phyloP scores from a whole-genome alignment of 2,113 vertebrate genomes.

The Phylloscopus whistleri region DNA sequence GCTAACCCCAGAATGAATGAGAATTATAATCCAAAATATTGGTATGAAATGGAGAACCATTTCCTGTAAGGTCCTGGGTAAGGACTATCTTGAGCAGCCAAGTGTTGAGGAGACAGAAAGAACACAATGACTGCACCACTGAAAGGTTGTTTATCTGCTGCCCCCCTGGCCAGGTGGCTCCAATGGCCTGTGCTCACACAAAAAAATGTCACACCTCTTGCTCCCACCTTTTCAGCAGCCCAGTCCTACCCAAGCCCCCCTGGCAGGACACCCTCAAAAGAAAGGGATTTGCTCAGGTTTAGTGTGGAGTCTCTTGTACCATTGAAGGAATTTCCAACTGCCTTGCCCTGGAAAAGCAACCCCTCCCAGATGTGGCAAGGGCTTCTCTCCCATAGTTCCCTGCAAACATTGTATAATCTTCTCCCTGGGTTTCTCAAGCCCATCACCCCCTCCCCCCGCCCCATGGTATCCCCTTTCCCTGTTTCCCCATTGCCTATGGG shows the following conservation, averaged over 20 bases:
- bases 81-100: neutral
- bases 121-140: neutral
- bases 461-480: too few relatives aligned
- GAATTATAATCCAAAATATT: neutral
- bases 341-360: too few relatives aligned
- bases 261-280: neutral
- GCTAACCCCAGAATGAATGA: neutral
- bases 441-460: too few relatives aligned
- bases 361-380: too few relatives aligned
- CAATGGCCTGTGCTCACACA: neutral
- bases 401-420: too few relatives aligned
- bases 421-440: too few relatives aligned
- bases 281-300: neutral
- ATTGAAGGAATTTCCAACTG: too few relatives aligned
- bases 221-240: neutral
- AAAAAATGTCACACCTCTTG: neutral
- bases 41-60: neutral
- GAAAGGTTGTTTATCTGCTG: neutral
- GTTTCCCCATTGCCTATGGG: too few relatives aligned
- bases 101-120: neutral
- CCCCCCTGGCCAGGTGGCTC: neutral
- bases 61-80: neutral
- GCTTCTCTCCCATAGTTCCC: too few relatives aligned
- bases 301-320: too few relatives aligned
- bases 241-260: accelerated